These are phyloP conservation scores for Chorisops tibialis DNA, from an alignment of 2,888 invertebrate species.

Conservation along the genomic window DNA sequence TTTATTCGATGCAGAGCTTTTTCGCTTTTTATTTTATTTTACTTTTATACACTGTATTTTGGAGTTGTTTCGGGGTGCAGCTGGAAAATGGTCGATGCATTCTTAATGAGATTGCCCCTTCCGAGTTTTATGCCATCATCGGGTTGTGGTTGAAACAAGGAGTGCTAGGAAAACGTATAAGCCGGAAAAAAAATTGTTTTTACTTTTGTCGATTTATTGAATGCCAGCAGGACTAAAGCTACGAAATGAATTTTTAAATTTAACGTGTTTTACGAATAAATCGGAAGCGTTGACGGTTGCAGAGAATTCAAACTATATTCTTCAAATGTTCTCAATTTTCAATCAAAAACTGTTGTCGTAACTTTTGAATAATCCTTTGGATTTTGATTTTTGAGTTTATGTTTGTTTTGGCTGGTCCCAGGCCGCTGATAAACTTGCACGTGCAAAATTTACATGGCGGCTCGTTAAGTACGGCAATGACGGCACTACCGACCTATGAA, in stretches of 20 bases:
- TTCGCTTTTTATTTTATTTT: not conserved
- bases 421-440: too few relatives aligned
- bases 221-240: conserved; percentile 13
- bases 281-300: too few relatives aligned
- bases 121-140: conserved; percentile 15
- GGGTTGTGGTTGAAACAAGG: too few relatives aligned
- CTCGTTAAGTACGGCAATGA: too few relatives aligned
- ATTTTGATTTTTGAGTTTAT: too few relatives aligned
- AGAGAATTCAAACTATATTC: too few relatives aligned
- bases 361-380: too few relatives aligned
- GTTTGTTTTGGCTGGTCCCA: too few relatives aligned
- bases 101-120: conserved; percentile 29
- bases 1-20: not conserved
- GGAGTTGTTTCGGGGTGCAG: conserved; percentile 9
- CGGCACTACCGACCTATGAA: too few relatives aligned
- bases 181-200: not conserved
- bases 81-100: conserved; percentile 29
- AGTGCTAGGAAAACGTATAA: not conserved
- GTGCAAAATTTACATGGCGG: too few relatives aligned
- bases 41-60: not conserved
- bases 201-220: not conserved
- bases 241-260: conserved; percentile 26
- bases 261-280: not conserved
- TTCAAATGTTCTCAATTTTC: too few relatives aligned
- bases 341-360: too few relatives aligned